Percentiles rank a stretch among this genome's conserved stretches.
These are phyloP conservation scores for Pteromalus puparum DNA, from an alignment of 1,140 invertebrate genomes.

Conservation along the genomic window DNA sequence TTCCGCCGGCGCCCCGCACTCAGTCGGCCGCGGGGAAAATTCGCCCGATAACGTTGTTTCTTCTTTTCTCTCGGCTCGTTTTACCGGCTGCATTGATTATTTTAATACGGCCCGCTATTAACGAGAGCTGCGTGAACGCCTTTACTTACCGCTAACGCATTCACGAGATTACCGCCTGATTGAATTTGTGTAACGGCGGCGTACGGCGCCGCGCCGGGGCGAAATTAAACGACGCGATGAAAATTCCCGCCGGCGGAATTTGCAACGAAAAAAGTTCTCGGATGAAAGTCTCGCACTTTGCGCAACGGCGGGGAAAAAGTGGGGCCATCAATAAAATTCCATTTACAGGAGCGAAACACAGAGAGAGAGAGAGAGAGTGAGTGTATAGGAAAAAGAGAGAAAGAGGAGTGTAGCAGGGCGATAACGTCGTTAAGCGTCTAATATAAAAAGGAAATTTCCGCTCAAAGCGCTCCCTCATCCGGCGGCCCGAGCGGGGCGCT, in stretches of 20 bases:
- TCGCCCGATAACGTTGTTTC: neutral
- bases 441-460: slow-evolving; percentile 35
- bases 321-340: neutral
- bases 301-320: neutral
- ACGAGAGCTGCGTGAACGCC: neutral
- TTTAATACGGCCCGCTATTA: neutral
- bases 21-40: neutral
- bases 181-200: neutral
- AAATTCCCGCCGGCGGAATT: neutral
- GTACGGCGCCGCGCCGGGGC: too few relatives aligned
- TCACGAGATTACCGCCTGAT: neutral
- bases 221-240: neutral
- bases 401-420: neutral
- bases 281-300: neutral
- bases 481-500: neutral
- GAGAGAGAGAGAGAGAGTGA: neutral
- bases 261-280: neutral
- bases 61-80: neutral
- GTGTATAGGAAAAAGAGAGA: too few relatives aligned
- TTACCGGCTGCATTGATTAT: neutral
- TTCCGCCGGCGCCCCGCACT: neutral
- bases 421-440: neutral
- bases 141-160: neutral
- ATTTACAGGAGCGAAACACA: slow-evolving; percentile 7
- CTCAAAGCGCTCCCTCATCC: slow-evolving; percentile 1